phyloP scores from a whole-genome alignment of 2,888 invertebrate species.

The Drosophila pseudotakahashii region DNA sequence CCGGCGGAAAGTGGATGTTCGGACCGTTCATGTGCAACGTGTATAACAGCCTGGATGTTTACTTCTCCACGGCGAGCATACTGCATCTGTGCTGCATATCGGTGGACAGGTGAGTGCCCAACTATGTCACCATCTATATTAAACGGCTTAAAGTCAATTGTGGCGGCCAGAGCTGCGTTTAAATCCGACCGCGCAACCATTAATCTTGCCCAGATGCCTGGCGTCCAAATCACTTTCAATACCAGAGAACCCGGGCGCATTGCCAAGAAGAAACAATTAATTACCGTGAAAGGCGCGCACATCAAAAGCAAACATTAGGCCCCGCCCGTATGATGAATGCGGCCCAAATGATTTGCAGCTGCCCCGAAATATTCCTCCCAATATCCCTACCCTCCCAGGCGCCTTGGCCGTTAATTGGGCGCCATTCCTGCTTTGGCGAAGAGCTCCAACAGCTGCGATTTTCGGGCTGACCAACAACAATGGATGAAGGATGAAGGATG shows the following conservation, averaged over 20 bases:
- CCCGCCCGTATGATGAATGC: constrained; percentile 74
- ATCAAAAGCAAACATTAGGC: constrained; percentile 75
- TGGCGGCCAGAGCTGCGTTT: constrained; percentile 5
- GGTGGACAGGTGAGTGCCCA: constrained; percentile 87
- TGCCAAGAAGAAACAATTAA: constrained; percentile 70
- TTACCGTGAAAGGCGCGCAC: constrained; percentile 71
- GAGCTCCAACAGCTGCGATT: constrained; percentile 56
- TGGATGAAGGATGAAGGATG: constrained; percentile 16
- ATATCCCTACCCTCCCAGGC: not conserved
- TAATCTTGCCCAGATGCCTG: constrained; percentile 65
- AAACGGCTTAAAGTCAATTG: constrained; percentile 13
- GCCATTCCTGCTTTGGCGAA: constrained; percentile 42
- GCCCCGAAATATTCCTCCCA: not conserved
- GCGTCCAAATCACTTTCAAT: constrained; percentile 47
- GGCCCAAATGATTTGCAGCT: constrained; percentile 74
- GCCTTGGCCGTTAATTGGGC: constrained; percentile 66
- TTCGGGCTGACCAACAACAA: constrained; percentile 43
- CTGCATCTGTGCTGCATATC: constrained; percentile 97
- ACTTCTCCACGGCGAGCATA: constrained; percentile 96
- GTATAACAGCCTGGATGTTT: constrained; percentile 98
- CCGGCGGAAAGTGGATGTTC: constrained; percentile 93
- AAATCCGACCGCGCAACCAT: constrained; percentile 46
- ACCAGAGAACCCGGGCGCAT: constrained; percentile 20
- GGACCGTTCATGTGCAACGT: constrained; percentile 97
- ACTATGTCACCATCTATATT: constrained; percentile 1